Evolutionary conservation across 2,888 invertebrate genomes (phyloP).

Genomic region (Ptychoptera albimana): DNA sequence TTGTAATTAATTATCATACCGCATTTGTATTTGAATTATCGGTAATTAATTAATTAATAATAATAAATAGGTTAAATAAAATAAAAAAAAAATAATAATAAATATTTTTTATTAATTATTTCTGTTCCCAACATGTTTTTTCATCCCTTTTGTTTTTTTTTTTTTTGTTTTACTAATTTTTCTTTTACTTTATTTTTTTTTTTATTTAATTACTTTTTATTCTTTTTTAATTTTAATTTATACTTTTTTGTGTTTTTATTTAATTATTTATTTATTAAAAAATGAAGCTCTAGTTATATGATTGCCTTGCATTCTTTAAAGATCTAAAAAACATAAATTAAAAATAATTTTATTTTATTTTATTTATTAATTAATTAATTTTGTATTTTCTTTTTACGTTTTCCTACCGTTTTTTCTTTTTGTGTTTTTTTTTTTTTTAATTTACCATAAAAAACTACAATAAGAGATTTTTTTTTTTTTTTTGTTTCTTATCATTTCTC

Average conservation of each 20-base stretch:
- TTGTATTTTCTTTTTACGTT: background rate
- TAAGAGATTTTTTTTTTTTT: too few relatives aligned
- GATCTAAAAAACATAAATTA: slow-evolving; percentile 3
- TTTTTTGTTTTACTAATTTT: background rate
- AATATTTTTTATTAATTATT: too few relatives aligned
- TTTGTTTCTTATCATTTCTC: too few relatives aligned
- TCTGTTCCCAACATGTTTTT: too few relatives aligned
- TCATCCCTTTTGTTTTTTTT: background rate
- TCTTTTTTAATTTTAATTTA: background rate
- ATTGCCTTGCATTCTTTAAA: slow-evolving; percentile 30
- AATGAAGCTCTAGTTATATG: slow-evolving; percentile 29
- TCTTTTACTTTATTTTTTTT: background rate
- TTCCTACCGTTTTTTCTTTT: background rate
- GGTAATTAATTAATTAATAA: too few relatives aligned
- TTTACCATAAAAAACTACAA: background rate
- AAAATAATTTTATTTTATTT: slow-evolving; percentile 19
- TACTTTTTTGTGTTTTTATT: background rate
- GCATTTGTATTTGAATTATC: too few relatives aligned
- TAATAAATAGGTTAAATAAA: too few relatives aligned
- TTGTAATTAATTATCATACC: too few relatives aligned
- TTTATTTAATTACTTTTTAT: background rate
- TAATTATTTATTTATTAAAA: slow-evolving; percentile 3
- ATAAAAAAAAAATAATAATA: too few relatives aligned
- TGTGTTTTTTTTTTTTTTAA: background rate
- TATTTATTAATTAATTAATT: slow-evolving; percentile 10